Evolutionary conservation across 2,888 invertebrate genomes (phyloP).

Genomic region (Bombyx huttoni): DNA sequence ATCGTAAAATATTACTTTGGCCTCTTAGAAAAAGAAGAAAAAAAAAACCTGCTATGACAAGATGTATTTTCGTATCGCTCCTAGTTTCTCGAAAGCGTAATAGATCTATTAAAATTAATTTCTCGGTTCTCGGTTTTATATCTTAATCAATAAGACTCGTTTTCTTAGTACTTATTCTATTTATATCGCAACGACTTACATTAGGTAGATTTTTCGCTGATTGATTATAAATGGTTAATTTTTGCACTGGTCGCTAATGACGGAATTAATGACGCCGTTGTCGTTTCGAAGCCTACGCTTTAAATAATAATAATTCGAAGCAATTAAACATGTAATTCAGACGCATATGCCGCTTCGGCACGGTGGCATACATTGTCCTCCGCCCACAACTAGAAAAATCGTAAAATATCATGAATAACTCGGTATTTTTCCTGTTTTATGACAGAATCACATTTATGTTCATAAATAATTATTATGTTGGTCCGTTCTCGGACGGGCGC

Average conservation of each 20-base stretch:
- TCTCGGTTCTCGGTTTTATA: no score
- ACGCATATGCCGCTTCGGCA: slow-evolving; percentile 2
- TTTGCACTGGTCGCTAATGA: not conserved
- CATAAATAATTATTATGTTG: slow-evolving; percentile 31
- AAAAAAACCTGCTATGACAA: not conserved
- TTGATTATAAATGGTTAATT: not conserved
- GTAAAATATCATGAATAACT: slow-evolving; percentile 25
- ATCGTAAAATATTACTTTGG: slow-evolving; percentile 9
- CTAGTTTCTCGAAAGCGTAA: not conserved
- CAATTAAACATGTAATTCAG: not conserved
- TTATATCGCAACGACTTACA: not conserved
- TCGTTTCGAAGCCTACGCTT: not conserved
- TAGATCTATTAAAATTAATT: not conserved
- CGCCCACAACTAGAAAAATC: slow-evolving; percentile 17
- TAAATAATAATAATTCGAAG: not conserved
- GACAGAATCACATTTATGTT: slow-evolving; percentile 26
- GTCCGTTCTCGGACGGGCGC: slow-evolving; percentile 2
- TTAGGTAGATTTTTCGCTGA: not conserved
- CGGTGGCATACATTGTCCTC: slow-evolving; percentile 13
- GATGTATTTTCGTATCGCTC: not conserved
- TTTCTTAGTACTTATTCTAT: not conserved
- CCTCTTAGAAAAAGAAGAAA: no score
- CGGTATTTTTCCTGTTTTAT: slow-evolving; percentile 35
- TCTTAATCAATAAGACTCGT: no score
- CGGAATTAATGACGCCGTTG: not conserved